A percentile compares a stretch with the other conserved stretches of the same genome.
Evolutionary conservation across 2,797 vertebrate species (phyloP).

Genomic region (Potorous gilbertii): DNA sequence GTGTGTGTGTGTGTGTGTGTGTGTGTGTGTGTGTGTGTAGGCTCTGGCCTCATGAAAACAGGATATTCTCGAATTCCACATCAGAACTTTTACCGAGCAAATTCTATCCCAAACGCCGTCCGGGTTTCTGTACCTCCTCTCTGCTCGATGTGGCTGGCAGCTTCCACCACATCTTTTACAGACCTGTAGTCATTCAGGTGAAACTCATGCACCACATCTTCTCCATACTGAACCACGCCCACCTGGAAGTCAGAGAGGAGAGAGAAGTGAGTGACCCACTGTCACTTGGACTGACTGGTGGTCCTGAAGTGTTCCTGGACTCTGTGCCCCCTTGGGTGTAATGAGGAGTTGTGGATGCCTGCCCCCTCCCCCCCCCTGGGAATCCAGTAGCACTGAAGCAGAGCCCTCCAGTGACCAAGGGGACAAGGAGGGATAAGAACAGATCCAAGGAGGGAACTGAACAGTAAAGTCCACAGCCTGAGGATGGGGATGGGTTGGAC

Average conservation of each 20-base stretch:
- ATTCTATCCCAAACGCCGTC: conserved; percentile 95
- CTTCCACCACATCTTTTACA: conserved; percentile 94
- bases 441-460: neutral
- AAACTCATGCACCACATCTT: conserved; percentile 96
- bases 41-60: neutral
- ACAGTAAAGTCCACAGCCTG: neutral
- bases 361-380: neutral
- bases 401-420: neutral
- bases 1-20: too few relatives aligned
- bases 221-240: conserved; percentile 96
- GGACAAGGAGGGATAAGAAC: neutral
- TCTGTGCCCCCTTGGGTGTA: neutral
- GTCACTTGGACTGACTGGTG: neutral
- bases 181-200: conserved; percentile 95
- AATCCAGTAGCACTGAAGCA: neutral
- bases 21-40: neutral
- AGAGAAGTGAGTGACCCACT: neutral
- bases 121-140: conserved; percentile 96
- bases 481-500: neutral
- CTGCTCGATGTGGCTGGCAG: conserved; percentile 94
- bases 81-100: conserved; percentile 89
- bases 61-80: neutral
- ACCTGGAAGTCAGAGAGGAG: conserved; percentile 84
- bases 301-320: neutral
- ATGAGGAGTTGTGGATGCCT: neutral